These are phyloP conservation scores for Epinotia demarniana DNA, from an alignment of 2,888 invertebrate genomes.

Conservation along the genomic window DNA sequence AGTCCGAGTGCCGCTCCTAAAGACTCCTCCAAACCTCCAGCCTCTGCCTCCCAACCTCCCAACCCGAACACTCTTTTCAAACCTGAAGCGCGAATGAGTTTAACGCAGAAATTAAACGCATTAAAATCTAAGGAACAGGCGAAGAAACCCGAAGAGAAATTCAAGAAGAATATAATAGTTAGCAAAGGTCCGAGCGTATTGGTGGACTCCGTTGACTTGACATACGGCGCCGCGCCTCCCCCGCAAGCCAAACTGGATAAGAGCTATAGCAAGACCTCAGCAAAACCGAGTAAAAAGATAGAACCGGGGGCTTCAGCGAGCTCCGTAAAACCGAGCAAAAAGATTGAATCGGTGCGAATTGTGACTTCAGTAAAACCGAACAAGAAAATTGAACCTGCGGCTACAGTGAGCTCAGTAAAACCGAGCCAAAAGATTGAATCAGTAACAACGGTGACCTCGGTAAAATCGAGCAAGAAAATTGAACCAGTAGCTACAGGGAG, in stretches of 20 bases:
- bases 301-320: background rate
- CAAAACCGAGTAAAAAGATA: slow-evolving; percentile 11
- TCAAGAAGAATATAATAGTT: slow-evolving; percentile 1
- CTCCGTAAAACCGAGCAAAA: slow-evolving; percentile 1
- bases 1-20: background rate
- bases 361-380: background rate
- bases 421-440: slow-evolving; percentile 16
- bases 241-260: slow-evolving; percentile 26
- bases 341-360: background rate
- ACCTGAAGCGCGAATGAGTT: background rate
- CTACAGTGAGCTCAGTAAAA: background rate
- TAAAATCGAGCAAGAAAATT: slow-evolving; percentile 1
- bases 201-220: slow-evolving; percentile 45
- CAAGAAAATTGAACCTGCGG: background rate
- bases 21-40: background rate
- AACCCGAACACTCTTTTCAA: background rate
- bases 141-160: background rate
- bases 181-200: background rate
- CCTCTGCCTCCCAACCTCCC: background rate
- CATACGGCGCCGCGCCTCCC: slow-evolving; percentile 21
- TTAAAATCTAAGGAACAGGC: background rate
- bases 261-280: background rate
- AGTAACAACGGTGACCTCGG: slow-evolving; percentile 23
- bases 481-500: background rate
- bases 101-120: background rate